Base-by-base conservation (phyloP, 2,797 vertebrate genomes). In the Galago senegalensis region DNA sequence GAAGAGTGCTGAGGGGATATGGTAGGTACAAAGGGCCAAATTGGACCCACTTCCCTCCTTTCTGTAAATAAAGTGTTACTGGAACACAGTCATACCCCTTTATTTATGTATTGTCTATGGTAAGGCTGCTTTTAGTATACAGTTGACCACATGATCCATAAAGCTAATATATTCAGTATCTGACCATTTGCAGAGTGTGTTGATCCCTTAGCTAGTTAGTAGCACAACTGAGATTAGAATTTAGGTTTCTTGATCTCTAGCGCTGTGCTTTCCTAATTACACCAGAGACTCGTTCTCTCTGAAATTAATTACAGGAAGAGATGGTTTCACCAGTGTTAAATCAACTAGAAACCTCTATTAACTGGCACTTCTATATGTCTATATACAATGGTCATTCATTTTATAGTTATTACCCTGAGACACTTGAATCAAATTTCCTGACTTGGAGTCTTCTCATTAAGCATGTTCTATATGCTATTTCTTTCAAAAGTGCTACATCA, bases 341-440 rank as follows among this genome's bases (percentile, higher is more conserved):
- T 91, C 92, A 97, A 88, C 40, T 89, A 82, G 75, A 92, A 97
- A 92, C 18, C 43, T 95, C 56, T 93, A 91, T 96, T 91, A 95
- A 87, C 5, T 53, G 70, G 40, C 46, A 46, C 11, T 72, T 84
- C 60, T 70, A 29, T 73, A 67, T 85, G 14, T 91, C 65, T 87
- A 23, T 85, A 93, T 69, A 91, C 34, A 87, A 37, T 82, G 60
- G 75, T 65, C 77, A 94, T 90, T 91, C 31, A 82, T 85, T 73
- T 91, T 46, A 69, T 65, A 95, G 49, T 61, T 91, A 90, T 86
- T 90, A 60, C 61, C 21, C 79, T 80, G 91, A 88, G 63, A 72
- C 58, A 92, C 60, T 49, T 83, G 85, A 63, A 86, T 82, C n/a
- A 67, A 87, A 86, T 91, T 82, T 86, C 21, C 43, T 86, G 85